Percentiles rank a stretch among this genome's conserved stretches.
These are phyloP conservation scores for Rhinopithecus roxellana DNA, from an alignment of 2,113 vertebrate species.

Conservation along the genomic window DNA sequence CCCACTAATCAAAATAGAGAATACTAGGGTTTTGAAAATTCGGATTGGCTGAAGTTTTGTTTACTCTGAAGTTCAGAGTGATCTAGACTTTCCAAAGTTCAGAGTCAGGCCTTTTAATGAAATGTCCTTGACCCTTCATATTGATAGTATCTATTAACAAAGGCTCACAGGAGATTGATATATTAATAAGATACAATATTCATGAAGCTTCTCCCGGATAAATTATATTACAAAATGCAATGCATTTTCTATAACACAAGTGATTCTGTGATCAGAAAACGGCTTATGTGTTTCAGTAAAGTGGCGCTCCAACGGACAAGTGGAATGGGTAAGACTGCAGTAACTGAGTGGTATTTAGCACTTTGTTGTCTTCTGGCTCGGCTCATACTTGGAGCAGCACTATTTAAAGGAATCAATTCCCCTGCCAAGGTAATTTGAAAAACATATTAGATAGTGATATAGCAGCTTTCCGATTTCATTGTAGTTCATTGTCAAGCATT, in stretches of 20 bases:
- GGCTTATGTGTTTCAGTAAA: constrained; percentile 80
- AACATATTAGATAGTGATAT: not conserved
- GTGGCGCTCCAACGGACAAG: constrained; percentile 88
- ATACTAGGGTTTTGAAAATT: not conserved
- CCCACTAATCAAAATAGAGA: too few species aligned
- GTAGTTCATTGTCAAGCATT: not conserved
- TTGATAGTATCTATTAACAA: not conserved
- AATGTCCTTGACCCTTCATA: not conserved
- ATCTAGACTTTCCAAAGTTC: too few species aligned
- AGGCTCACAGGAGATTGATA: not conserved
- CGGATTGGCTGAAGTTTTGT: not conserved
- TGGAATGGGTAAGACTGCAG: constrained; percentile 90
- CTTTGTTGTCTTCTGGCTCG: constrained; percentile 94
- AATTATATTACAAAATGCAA: not conserved
- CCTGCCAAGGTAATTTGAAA: constrained; percentile 92
- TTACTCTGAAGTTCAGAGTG: not conserved
- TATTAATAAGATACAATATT: constrained; percentile 16
- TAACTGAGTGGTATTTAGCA: constrained; percentile 94
- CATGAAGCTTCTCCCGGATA: not conserved
- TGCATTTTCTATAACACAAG: not conserved
- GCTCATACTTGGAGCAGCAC: constrained; percentile 86
- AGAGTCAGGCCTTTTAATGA: not conserved
- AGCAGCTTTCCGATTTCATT: constrained; percentile 29
- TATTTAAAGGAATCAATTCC: constrained; percentile 96
- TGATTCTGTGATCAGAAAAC: constrained; percentile 46